Conservation (phyloP, 2,888 invertebrate species). For the Melanostoma scalare region DNA sequence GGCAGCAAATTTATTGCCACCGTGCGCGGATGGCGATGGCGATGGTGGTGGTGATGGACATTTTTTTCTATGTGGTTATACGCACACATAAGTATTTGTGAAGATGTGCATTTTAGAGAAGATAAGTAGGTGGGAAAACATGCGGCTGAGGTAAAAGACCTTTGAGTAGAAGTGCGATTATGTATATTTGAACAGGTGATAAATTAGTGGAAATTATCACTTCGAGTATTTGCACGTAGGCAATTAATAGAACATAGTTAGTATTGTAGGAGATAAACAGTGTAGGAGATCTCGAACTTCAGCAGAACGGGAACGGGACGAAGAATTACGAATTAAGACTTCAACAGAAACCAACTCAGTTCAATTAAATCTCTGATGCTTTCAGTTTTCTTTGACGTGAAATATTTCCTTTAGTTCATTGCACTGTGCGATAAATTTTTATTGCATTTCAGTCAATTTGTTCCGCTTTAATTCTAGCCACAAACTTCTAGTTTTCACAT, state of each 20-base stretch:
- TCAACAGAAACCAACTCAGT: too few species aligned
- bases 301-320: too few species aligned
- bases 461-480: too few species aligned
- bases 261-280: too few species aligned
- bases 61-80: slow-evolving; percentile 4
- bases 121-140: slow-evolving; percentile 21
- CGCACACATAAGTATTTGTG: background rate
- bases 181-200: slow-evolving; percentile 32
- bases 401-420: too few species aligned
- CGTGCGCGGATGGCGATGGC: background rate
- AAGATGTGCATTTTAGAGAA: slow-evolving; percentile 15
- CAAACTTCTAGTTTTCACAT: too few species aligned
- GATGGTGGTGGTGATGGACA: background rate
- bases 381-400: too few species aligned
- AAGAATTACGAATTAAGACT: too few species aligned
- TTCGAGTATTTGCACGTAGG: slow-evolving; percentile 7
- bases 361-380: too few species aligned
- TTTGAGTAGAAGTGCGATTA: slow-evolving; percentile 46
- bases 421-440: too few species aligned
- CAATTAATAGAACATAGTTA: slow-evolving; percentile 3
- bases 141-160: slow-evolving; percentile 59
- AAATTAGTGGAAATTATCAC: slow-evolving; percentile 54
- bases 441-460: too few species aligned
- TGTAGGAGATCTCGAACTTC: too few species aligned
- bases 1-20: slow-evolving; percentile 50